Percentiles rank a stretch among this genome's conserved stretches.
phyloP scores from a whole-genome alignment of 2,113 vertebrate genomes.

The Paedocypris sp. region DNA sequence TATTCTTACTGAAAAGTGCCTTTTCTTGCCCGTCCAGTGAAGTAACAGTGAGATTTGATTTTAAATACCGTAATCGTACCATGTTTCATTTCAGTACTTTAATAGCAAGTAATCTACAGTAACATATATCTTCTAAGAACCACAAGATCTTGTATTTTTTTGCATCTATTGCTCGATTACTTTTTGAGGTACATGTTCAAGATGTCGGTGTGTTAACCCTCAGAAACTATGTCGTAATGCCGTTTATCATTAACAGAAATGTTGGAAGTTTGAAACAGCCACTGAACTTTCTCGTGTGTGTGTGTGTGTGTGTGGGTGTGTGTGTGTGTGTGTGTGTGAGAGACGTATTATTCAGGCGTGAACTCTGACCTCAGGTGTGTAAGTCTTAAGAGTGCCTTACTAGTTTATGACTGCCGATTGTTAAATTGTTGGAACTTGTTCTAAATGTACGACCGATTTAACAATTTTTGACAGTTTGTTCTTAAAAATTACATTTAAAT shows the following conservation, averaged over 20 bases:
- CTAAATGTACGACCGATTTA: background rate
- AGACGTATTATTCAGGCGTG: background rate
- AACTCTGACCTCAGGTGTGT: constrained; percentile 2
- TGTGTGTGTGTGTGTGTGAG: no score
- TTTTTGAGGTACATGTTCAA: background rate
- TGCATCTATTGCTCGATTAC: background rate
- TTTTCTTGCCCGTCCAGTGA: background rate
- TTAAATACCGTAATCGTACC: background rate
- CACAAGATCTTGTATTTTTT: background rate
- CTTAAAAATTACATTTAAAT: background rate
- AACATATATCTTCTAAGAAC: background rate
- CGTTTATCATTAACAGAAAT: no score
- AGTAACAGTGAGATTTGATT: constrained; percentile 1
- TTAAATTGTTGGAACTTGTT: background rate
- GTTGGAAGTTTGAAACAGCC: no score
- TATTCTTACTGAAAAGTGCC: constrained; percentile 17
- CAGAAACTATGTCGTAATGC: no score
- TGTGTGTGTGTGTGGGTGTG: no score
- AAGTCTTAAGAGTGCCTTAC: constrained; percentile 16
- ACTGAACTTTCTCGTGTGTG: no score
- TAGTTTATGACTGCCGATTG: background rate
- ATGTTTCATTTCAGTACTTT: background rate
- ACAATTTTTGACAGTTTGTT: background rate
- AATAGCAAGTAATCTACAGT: no score
- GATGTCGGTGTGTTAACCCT: background rate